Evolutionary conservation across 2,888 invertebrate genomes (phyloP).

Genomic region (Pyralis farinalis): DNA sequence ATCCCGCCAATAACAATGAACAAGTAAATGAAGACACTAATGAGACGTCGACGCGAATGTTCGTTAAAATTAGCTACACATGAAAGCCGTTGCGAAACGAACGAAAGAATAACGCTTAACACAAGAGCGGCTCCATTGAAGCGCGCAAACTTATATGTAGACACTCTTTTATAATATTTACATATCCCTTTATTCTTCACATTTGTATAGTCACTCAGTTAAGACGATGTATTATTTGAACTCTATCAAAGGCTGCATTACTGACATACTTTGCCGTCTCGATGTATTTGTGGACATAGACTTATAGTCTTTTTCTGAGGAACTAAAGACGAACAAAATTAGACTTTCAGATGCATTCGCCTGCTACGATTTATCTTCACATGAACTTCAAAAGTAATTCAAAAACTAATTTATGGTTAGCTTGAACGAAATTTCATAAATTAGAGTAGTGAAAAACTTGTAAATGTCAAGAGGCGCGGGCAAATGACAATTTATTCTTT

Average conservation of each 20-base stretch:
- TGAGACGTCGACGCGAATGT: constrained; percentile 51
- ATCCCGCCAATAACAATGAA: constrained; percentile 53
- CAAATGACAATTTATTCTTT: constrained; percentile 44
- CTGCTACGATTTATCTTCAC: constrained; percentile 35
- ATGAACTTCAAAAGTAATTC: not conserved
- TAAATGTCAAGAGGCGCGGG: constrained; percentile 24
- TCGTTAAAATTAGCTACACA: constrained; percentile 46
- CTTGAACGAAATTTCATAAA: constrained; percentile 31
- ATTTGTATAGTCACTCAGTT: not conserved
- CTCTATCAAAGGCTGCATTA: constrained; percentile 33
- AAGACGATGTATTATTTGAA: not conserved
- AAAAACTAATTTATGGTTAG: constrained; percentile 13
- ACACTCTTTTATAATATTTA: constrained; percentile 1
- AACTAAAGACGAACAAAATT: constrained; percentile 39
- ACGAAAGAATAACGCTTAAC: constrained; percentile 20
- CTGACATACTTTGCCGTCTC: constrained; percentile 58
- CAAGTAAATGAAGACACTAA: constrained; percentile 61
- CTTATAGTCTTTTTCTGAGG: constrained; percentile 38
- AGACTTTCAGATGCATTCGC: constrained; percentile 52
- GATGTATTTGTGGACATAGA: constrained; percentile 47
- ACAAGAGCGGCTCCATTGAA: constrained; percentile 20
- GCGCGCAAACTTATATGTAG: constrained; percentile 11
- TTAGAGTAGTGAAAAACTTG: constrained; percentile 36
- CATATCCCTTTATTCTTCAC: not conserved
- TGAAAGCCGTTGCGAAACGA: constrained; percentile 33